A percentile compares a stretch with the other conserved stretches of the same genome.
These are phyloP conservation scores for Acronicta alni DNA, from an alignment of 2,888 invertebrate species.

Conservation along the genomic window DNA sequence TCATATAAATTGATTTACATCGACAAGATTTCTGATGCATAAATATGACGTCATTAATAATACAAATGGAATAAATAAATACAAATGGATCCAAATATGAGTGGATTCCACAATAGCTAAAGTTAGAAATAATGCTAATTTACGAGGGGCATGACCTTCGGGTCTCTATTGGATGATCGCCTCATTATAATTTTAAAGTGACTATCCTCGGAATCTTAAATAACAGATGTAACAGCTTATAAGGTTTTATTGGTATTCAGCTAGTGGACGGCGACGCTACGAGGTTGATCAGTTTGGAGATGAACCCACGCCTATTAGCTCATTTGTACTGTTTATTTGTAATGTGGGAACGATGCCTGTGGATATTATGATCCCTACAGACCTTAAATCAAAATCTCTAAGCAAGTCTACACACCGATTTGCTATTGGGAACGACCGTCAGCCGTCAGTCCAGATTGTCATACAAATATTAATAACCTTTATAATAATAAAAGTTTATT, in stretches of 20 bases:
- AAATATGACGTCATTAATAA: slow-evolving; percentile 1
- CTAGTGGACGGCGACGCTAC: slow-evolving; percentile 12
- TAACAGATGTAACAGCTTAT: slow-evolving; percentile 34
- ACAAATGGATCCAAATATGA: slow-evolving; percentile 5
- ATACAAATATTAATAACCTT: too few relatives aligned
- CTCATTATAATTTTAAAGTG: slow-evolving; percentile 67
- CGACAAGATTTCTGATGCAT: neutral
- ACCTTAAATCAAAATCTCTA: too few relatives aligned
- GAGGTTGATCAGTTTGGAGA: slow-evolving; percentile 12
- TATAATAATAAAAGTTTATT: too few relatives aligned
- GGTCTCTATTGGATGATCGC: slow-evolving; percentile 40
- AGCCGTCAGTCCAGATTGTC: too few relatives aligned
- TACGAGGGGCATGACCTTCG: slow-evolving; percentile 47
- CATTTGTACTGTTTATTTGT: slow-evolving; percentile 26
- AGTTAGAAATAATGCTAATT: slow-evolving; percentile 54
- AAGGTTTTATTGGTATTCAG: slow-evolving; percentile 41
- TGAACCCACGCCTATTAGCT: slow-evolving; percentile 20
- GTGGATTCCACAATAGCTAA: slow-evolving; percentile 22
- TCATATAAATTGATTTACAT: neutral
- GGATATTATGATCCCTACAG: too few relatives aligned
- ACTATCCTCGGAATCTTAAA: slow-evolving; percentile 69
- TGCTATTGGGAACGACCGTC: too few relatives aligned
- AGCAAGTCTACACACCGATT: too few relatives aligned
- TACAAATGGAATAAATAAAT: neutral
- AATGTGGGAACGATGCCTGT: slow-evolving; percentile 40